A percentile compares a stretch with the other conserved stretches of the same genome.
Conservation (phyloP, 2,113 vertebrate species). For the Mirza zaza region DNA sequence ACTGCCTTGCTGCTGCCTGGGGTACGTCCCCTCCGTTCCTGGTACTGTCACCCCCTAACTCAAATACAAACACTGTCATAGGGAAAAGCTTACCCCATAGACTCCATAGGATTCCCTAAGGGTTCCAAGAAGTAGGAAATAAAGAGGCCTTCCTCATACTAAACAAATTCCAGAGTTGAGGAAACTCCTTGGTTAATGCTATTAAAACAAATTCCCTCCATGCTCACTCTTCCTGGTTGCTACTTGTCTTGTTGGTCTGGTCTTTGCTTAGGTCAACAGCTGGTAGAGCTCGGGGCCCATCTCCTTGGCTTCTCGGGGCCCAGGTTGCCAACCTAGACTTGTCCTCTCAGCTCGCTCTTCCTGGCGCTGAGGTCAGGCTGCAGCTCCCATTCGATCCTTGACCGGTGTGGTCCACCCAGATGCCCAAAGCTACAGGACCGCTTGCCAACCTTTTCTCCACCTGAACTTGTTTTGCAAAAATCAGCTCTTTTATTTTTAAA, state of each 20-base stretch:
- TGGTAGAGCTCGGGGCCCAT: too few relatives aligned
- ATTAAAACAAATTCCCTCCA: background rate
- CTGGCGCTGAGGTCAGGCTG: background rate
- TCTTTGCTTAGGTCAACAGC: background rate
- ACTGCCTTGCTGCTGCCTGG: background rate
- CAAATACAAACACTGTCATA: background rate
- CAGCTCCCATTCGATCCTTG: background rate
- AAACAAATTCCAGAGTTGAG: background rate
- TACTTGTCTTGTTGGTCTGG: background rate
- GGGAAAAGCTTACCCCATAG: background rate
- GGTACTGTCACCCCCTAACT: background rate
- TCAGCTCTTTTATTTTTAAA: background rate
- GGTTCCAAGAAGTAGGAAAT: background rate
- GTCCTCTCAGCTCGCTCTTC: background rate
- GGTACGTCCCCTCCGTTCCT: background rate
- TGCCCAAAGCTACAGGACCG: background rate
- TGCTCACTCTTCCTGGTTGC: too few relatives aligned
- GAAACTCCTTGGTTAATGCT: background rate
- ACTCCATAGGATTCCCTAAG: background rate
- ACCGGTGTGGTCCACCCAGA: background rate
- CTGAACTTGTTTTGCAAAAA: background rate
- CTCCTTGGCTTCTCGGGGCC: background rate
- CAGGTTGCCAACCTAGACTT: background rate
- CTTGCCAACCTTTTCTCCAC: background rate
- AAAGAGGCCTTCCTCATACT: background rate